A percentile compares a stretch with the other conserved stretches of the same genome.
Evolutionary conservation across 1,140 invertebrate genomes (phyloP).

Genomic region (Holotrichia oblita): DNA sequence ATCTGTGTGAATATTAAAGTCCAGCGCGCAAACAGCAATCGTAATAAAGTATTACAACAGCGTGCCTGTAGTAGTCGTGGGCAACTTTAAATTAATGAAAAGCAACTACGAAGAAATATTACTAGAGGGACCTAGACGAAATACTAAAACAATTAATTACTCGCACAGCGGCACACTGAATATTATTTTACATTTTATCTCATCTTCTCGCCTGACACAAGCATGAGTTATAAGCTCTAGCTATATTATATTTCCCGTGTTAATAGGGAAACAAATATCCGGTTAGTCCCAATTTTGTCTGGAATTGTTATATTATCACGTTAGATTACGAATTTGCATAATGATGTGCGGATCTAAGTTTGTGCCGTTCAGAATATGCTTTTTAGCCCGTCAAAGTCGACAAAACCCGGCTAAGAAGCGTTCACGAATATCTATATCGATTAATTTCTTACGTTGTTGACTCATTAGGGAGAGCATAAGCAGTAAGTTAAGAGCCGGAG

Average conservation of each 20-base stretch:
- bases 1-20: neutral
- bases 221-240: neutral
- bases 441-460: conserved; percentile 33
- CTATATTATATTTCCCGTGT: conserved; percentile 2
- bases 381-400: neutral
- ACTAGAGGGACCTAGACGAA: conserved; percentile 23
- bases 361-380: neutral
- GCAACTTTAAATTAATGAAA: conserved; percentile 20
- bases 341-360: neutral
- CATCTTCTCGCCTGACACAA: neutral
- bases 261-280: conserved; percentile 34
- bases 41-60: neutral
- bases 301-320: neutral
- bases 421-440: conserved; percentile 6
- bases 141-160: conserved; percentile 33
- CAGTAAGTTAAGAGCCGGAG: neutral
- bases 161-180: neutral
- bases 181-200: conserved; percentile 36
- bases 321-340: conserved; percentile 16
- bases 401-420: neutral
- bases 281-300: neutral
- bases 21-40: neutral
- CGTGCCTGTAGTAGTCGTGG: neutral
- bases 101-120: neutral
- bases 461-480: conserved; percentile 18